These are phyloP conservation scores for Melanaphis sacchari DNA, from an alignment of 1,140 invertebrate species.

Conservation along the genomic window DNA sequence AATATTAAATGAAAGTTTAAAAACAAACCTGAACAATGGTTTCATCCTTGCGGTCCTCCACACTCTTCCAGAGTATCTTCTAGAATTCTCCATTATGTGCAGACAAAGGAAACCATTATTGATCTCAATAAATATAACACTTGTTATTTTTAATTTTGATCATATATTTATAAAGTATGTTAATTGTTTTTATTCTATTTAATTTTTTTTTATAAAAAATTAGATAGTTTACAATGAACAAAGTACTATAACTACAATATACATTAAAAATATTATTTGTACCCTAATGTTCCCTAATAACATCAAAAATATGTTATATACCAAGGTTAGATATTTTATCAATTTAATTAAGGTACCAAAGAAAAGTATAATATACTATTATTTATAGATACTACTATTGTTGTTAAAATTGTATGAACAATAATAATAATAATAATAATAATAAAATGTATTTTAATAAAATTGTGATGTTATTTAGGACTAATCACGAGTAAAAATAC, in stretches of 20 bases:
- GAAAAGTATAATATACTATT: neutral
- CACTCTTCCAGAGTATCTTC: conserved; percentile 38
- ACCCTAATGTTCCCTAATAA: neutral
- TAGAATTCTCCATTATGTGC: conserved; percentile 16
- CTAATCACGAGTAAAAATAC: neutral
- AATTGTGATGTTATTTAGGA: neutral
- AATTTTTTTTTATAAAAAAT: neutral
- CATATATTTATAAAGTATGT: neutral
- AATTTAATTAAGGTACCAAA: neutral
- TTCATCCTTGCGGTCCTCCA: conserved; percentile 48
- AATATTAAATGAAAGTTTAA: conserved; percentile 52
- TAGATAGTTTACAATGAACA: neutral
- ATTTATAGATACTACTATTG: neutral
- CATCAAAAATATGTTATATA: neutral
- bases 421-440: neutral
- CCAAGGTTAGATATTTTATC: neutral
- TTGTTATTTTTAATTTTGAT: neutral
- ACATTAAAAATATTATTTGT: neutral
- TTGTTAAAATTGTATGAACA: neutral
- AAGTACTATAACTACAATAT: conserved; percentile 1
- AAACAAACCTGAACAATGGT: conserved; percentile 46
- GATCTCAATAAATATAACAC: conserved; percentile 7
- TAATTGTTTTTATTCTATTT: neutral
- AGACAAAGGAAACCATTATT: neutral
- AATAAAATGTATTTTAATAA: neutral